Percentiles rank a stretch among this genome's conserved stretches.
phyloP scores from a whole-genome alignment of 2,113 vertebrate genomes.

The Macheiramphus alcinus region DNA sequence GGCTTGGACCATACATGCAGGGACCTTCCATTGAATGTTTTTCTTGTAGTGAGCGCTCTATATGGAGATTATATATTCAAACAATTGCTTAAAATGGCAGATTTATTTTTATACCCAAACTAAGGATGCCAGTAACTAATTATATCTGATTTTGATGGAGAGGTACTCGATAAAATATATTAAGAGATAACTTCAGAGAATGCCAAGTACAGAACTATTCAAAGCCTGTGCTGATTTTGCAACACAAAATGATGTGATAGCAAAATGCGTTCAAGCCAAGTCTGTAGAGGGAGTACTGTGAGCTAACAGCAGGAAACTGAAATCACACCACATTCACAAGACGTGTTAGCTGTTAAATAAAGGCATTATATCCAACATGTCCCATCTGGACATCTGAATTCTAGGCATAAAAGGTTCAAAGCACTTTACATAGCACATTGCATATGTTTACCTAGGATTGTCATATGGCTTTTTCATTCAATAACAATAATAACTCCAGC shows the following conservation, averaged over 20 bases:
- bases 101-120: conserved; percentile 23
- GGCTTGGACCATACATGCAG: not conserved
- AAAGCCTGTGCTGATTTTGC: conserved; percentile 45
- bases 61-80: not conserved
- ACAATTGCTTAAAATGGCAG: conserved; percentile 21
- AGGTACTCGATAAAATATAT: conserved; percentile 30
- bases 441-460: not conserved
- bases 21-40: not conserved
- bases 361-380: not conserved
- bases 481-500: not conserved
- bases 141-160: conserved; percentile 39
- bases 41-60: not conserved
- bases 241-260: not conserved
- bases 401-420: not conserved
- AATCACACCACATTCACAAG: conserved; percentile 15
- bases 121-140: conserved; percentile 28
- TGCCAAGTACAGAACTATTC: conserved; percentile 42
- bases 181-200: conserved; percentile 29
- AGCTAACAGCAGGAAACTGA: conserved; percentile 13
- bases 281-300: not conserved
- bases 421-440: not conserved
- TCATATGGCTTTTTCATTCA: not conserved
- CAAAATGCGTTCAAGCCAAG: not conserved
- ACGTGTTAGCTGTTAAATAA: not conserved
- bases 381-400: conserved; percentile 9